Base-by-base conservation (phyloP, 1,140 invertebrate genomes). In the Bathynomus jamesi region DNA sequence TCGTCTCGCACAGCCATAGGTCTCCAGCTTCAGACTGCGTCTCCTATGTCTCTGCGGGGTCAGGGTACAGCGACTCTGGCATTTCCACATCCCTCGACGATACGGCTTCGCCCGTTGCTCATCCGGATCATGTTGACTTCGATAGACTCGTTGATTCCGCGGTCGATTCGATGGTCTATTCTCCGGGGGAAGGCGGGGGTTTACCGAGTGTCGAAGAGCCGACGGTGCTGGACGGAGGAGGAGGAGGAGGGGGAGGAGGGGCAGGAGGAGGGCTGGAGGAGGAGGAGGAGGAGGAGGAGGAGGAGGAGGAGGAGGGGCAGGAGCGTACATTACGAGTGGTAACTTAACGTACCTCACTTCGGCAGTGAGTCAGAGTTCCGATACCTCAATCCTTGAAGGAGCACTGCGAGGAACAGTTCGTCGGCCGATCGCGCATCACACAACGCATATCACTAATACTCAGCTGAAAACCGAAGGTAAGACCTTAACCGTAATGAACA, bases 331-430 rank as follows among this genome's bases (percentile, higher is more conserved):
- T n/a, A n/a, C n/a, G n/a, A n/a, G n/a, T n/a, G n/a, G 28, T 17
- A 53, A 61, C 40, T 31, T 69, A 68, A 31, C 71, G n/a, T 71
- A 73, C 67, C 61, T 70, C 11, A 31, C 75, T 8, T 61, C 64
- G 21, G 25, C 62, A 61, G 53, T 61, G 60, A 61, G 46, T 46
- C 28, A 53, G 29, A 29, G 32, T 31, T 7, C 67, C 40, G 75
- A 68, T 21, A 71, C 73, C 27, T 76, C 77, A 25, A 78, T 78
- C 66, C 66, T 78, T 31, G 77, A 78, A 46, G 75, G 74, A 0
- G 77, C 74, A n/a, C 72, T 78, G n/a, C 53, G 77, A 11, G 77
- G 77, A 29, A 78, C 73, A 4, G 70, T 78, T 13, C 53, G 72
- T 28, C 63, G 74, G 61, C 69, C 73, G 2, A 72, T 60, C 17